Conservation (phyloP, 2,888 invertebrate genomes). For the Hartigia nigra region DNA sequence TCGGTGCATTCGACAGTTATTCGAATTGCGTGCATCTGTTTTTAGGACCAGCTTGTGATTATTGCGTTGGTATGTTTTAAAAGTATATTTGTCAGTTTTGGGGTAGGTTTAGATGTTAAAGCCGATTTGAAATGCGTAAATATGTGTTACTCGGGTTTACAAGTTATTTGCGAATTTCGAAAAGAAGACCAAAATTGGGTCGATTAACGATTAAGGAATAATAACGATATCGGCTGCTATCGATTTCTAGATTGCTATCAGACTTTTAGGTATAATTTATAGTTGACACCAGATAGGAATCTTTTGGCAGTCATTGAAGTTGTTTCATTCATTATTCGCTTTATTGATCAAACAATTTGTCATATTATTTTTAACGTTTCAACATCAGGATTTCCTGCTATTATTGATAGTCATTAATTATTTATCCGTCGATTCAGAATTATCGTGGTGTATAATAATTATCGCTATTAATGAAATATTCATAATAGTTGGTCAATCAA, state of each 20-base stretch:
- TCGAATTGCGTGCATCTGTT: conserved; percentile 81
- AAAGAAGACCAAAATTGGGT: neutral
- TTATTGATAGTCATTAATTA: neutral
- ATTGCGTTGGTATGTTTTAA: conserved; percentile 77
- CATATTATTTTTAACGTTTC: neutral
- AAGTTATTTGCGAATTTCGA: too few species aligned
- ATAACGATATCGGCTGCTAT: neutral
- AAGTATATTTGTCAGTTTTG: neutral
- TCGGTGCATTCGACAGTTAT: conserved; percentile 79
- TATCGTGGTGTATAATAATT: neutral
- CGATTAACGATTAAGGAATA: neutral
- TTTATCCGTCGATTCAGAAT: neutral
- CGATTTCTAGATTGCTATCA: too few species aligned
- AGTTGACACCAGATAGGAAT: neutral
- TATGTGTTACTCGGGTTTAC: too few species aligned
- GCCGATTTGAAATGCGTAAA: too few species aligned
- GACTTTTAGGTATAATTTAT: neutral
- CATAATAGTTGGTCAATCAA: too few species aligned
- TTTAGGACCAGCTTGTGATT: conserved; percentile 86
- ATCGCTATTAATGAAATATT: neutral
- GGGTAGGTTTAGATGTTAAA: too few species aligned
- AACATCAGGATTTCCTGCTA: neutral
- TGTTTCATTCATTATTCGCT: too few species aligned
- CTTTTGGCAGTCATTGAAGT: neutral
- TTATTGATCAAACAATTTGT: too few species aligned